Base-by-base conservation (phyloP, 2,797 vertebrate species). In the Lithobates pipiens region DNA sequence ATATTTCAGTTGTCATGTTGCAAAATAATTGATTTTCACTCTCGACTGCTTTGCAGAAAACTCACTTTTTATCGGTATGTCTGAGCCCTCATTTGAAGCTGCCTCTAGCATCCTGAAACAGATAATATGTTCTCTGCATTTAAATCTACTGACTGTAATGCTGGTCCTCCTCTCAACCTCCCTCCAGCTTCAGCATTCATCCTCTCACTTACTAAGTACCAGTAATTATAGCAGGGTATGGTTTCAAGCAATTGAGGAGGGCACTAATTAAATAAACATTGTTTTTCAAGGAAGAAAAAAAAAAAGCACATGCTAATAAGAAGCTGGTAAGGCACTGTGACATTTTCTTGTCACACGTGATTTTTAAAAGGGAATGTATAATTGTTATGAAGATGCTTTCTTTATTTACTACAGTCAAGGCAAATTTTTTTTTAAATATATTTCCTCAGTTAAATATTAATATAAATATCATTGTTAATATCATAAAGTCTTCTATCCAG, bases 241-340 rank as follows among this genome's bases (percentile, higher is more conserved):
- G 82, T 84, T 91, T 89, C n/a, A 89, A 82, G 83, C 25, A 75
- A 85, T 6, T 32, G 46, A 88, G 84, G 91, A 90, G 89, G 69
- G 73, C 54, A 89, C 39, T 88, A 91, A 91, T 91, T 92, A 91
- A 91, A 88, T 82, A 91, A 88, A 85, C 88, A 89, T 76, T 67
- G 72, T 88, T 83, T 83, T 85, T 86, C 39, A 80, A 18, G 39
- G 74, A 27, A 18, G 39, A 73, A 27, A 34, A 79, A 34, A 54
- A 54, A 79, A 76, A 63, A n/a, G 39, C 85, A 87, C 9, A 21
- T 86, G 69, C 16, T 88, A 89, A 88, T 87, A 80, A 73, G 44
- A 36, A 63, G 0, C 0, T 11, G 68, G 7, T 27, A 86, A 78
- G 16, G 44, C 44, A 61, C 78, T 88, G 25, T 74, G 42, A 57